Base-by-base conservation (phyloP, 2,797 vertebrate genomes). In the Chrosomus eos region DNA sequence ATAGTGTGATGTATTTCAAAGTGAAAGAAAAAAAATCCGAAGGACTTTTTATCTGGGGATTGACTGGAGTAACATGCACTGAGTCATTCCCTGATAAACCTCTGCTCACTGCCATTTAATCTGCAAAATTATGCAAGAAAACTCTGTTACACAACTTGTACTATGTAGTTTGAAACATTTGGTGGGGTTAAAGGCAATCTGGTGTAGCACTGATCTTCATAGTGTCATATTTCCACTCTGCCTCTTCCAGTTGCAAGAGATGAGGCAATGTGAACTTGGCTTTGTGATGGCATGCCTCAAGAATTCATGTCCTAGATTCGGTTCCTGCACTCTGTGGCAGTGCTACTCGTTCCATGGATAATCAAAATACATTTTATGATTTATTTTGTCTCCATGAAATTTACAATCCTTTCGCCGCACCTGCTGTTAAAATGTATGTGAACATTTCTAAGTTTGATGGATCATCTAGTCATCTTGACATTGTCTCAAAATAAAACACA, bases 231-330 rank as follows among this genome's bases (percentile, higher is more conserved):
- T 82, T 87, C 21, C 18, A 13, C 75, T 83, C 75, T 83, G 19
- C 36, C 66, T 70, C 51, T 71, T 43, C 48, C 31, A 53, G 5
- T 67, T 45, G 58, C 67, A 31, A 6, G 9, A 85, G 58, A 84
- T 86, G 75, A 82, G 73, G 74, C 60, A 70, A 38, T 84, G 33
- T 88, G 75, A 86, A 82, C 66, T 45, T 38, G 81, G 74, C 75
- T 83, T 86, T 83, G 82, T 85, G 89, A 86, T 81, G 81, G 72
- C 88, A 88, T 81, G 55, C 62, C 85, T 85, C 38, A 87, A 90
- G 76, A 88, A 90, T 86, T 83, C 82, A 60, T 87, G 87, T 81
- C 79, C 83, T 79, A 88, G 83, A 79, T 89, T 88, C 16, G 8
- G 62, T 68, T 77, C 21, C 66, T 81, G 72, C 33, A 71, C n/a